These are phyloP conservation scores for Spongia lamella DNA, from an alignment of 37 sponge, comb jelly and placozoan genomes.

Conservation along the genomic window DNA sequence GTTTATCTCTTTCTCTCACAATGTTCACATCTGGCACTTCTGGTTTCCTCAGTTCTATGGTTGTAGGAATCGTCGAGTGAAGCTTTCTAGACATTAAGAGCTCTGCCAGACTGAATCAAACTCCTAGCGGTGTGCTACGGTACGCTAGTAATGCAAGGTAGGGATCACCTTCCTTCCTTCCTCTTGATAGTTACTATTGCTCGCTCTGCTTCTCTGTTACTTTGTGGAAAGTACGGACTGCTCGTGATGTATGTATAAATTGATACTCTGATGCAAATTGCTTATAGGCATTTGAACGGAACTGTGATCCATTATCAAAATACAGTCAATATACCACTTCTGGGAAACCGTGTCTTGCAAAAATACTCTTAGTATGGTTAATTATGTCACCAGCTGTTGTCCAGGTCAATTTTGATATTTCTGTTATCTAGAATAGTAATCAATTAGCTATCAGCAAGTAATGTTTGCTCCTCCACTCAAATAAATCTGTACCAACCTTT, in stretches of 20 bases:
- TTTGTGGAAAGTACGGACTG: slow-evolving; percentile 53
- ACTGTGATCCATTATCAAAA: slow-evolving; percentile 81
- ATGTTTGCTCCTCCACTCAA: slow-evolving; percentile 23
- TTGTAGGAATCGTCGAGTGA: slow-evolving; percentile 5
- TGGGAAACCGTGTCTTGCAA: slow-evolving; percentile 68
- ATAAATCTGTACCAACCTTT: slow-evolving; percentile 58
- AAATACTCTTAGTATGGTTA: slow-evolving; percentile 36
- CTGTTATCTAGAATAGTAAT: slow-evolving; percentile 55
- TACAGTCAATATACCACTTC: slow-evolving; percentile 16
- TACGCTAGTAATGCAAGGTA: slow-evolving; percentile 4
- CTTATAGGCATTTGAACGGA: slow-evolving; percentile 13
- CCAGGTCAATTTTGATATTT: slow-evolving; percentile 28
- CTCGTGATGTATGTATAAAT: slow-evolving; percentile 40
- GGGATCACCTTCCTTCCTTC: slow-evolving; percentile 26
- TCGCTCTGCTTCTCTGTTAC: slow-evolving; percentile 71
- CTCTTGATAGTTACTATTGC: slow-evolving; percentile 26
- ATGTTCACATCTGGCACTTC: slow-evolving; percentile 3
- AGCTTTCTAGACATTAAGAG: slow-evolving; percentile 24
- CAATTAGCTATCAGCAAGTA: slow-evolving; percentile 56
- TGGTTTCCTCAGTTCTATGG: neutral
- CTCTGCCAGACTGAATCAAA: slow-evolving; percentile 19
- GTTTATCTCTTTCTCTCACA: neutral
- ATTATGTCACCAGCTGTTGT: slow-evolving; percentile 33
- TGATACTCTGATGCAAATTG: slow-evolving; percentile 29
- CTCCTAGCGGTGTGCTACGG: slow-evolving; percentile 9